Evolutionary conservation across 2,113 vertebrate genomes (phyloP).

Genomic region (Calonectris borealis): DNA sequence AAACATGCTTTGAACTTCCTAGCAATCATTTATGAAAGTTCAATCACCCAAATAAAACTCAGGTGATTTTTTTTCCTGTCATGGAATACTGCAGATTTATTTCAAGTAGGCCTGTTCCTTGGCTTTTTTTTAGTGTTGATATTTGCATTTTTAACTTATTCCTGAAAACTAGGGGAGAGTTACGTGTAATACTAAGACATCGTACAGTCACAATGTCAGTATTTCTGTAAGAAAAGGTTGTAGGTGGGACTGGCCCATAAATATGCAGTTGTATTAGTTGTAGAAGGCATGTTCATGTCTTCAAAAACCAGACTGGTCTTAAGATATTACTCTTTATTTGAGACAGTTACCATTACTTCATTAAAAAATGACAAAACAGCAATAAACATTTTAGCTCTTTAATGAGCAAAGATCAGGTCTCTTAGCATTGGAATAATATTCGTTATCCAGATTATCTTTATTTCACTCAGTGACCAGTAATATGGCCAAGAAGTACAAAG

Average conservation of each 20-base stretch:
- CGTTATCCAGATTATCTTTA: conserved; percentile 84
- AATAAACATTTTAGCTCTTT: conserved; percentile 87
- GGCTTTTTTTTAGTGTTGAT: not conserved
- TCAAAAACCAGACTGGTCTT: conserved; percentile 72
- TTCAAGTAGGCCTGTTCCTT: not conserved
- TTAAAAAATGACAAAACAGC: conserved; percentile 85
- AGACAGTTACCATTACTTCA: conserved; percentile 75
- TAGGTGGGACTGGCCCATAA: not conserved
- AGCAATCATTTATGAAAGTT: not conserved
- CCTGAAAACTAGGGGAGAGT: not conserved
- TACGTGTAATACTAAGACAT: not conserved
- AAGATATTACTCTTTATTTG: conserved; percentile 77
- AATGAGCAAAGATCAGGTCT: conserved; percentile 85
- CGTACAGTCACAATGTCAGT: not conserved
- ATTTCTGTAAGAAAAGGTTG: not conserved
- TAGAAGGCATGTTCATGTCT: conserved; percentile 64
- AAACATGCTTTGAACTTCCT: conserved; percentile 9
- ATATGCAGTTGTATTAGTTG: not conserved
- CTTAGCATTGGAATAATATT: conserved; percentile 83
- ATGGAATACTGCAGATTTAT: conserved; percentile 6
- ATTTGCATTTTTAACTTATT: not conserved
- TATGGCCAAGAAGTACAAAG: conserved; percentile 82
- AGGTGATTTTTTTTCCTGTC: not conserved
- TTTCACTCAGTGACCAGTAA: conserved; percentile 81
- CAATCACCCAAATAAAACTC: not conserved